Percentiles rank a stretch among this genome's conserved stretches.
These are phyloP conservation scores for Eupithecia exiguata DNA, from an alignment of 2,888 invertebrate species.

Conservation along the genomic window DNA sequence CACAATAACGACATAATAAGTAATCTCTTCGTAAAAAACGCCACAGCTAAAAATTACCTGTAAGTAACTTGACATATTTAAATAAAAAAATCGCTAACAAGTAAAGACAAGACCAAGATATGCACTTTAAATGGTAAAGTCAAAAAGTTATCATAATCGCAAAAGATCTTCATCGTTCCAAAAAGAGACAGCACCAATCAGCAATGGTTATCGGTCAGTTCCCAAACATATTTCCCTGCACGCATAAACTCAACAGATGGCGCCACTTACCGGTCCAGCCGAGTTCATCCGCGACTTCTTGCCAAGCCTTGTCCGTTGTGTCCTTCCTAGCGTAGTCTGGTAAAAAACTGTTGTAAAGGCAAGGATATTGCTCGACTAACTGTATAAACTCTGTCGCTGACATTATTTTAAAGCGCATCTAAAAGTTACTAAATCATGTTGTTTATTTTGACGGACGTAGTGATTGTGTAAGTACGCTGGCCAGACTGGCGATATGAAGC, in stretches of 20 bases:
- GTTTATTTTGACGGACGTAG: slow-evolving; percentile 3
- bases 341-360: slow-evolving; percentile 42
- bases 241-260: neutral
- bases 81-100: neutral
- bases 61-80: neutral
- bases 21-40: too few relatives aligned
- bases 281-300: slow-evolving; percentile 30
- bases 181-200: neutral
- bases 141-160: neutral
- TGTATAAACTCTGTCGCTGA: slow-evolving; percentile 30
- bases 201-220: neutral
- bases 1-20: too few relatives aligned
- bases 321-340: slow-evolving; percentile 39
- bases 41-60: neutral
- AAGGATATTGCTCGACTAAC: slow-evolving; percentile 34
- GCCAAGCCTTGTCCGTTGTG: slow-evolving; percentile 37
- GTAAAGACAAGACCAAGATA: neutral
- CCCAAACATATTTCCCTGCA: neutral
- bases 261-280: slow-evolving; percentile 29
- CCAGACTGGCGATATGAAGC: slow-evolving; percentile 18
- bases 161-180: neutral
- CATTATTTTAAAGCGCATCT: slow-evolving; percentile 17
- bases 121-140: neutral
- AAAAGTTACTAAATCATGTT: neutral
- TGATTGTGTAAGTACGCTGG: slow-evolving; percentile 11